Conservation (phyloP, 2,113 vertebrate genomes). For the Zonotrichia leucophrys region DNA sequence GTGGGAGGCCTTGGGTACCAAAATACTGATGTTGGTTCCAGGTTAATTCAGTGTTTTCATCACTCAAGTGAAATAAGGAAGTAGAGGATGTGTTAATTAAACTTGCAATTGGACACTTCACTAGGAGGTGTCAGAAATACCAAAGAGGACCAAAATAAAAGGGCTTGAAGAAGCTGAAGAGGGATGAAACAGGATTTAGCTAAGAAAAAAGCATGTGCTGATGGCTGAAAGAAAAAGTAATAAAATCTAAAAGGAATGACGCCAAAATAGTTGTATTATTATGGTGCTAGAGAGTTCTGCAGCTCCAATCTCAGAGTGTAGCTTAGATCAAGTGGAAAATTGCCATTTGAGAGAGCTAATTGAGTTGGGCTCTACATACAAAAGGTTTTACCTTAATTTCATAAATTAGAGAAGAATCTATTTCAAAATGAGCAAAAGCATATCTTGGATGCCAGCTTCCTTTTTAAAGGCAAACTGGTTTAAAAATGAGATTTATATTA, state of each 20-base stretch:
- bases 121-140: neutral
- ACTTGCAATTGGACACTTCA: slow-evolving; percentile 2
- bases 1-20: neutral
- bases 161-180: neutral
- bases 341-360: neutral
- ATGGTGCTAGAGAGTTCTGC: neutral
- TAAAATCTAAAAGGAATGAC: neutral
- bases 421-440: slow-evolving; percentile 13
- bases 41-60: neutral
- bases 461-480: neutral
- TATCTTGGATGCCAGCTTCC: neutral
- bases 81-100: slow-evolving; percentile 31
- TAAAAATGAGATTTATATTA: neutral
- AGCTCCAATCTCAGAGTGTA: neutral
- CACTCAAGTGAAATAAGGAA: neutral
- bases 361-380: neutral
- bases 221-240: neutral
- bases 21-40: neutral
- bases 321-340: slow-evolving; percentile 38
- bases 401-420: slow-evolving; percentile 1
- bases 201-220: neutral
- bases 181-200: neutral
- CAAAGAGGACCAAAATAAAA: neutral
- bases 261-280: neutral
- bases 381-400: slow-evolving; percentile 17